These are phyloP conservation scores for Anaspis maculata DNA, from an alignment of 2,888 invertebrate species.

Conservation along the genomic window DNA sequence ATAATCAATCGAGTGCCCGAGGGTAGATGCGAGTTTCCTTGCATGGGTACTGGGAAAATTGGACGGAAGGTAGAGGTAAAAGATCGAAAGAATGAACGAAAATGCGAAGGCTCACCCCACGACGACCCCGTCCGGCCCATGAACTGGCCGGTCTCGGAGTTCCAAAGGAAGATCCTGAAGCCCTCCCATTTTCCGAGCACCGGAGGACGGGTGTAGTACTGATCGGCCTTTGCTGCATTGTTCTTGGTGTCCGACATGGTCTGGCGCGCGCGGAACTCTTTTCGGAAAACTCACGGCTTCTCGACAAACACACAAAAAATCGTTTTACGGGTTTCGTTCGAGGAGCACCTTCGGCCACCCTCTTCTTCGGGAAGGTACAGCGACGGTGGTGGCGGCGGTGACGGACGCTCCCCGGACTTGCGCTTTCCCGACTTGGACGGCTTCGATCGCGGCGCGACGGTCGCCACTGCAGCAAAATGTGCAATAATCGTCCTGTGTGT, in stretches of 20 bases:
- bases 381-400: conserved; percentile 30
- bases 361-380: too few species aligned
- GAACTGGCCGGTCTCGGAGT: conserved; percentile 85
- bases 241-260: conserved; percentile 63
- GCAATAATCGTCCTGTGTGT: too few species aligned
- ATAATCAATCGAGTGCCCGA: too few species aligned
- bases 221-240: conserved; percentile 69
- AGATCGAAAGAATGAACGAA: too few species aligned
- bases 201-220: conserved; percentile 73
- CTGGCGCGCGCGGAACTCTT: conserved; percentile 5
- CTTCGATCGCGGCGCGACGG: conserved; percentile 31
- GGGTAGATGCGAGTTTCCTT: too few species aligned
- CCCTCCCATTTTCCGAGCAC: conserved; percentile 79
- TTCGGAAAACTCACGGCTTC: too few species aligned
- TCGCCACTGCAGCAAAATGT: too few species aligned
- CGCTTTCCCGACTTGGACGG: conserved; percentile 22
- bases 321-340: too few species aligned
- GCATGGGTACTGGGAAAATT: too few species aligned
- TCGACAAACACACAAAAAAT: too few species aligned
- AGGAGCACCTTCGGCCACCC: too few species aligned
- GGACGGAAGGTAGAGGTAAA: too few species aligned
- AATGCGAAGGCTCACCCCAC: conserved; percentile 93
- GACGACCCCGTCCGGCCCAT: conserved; percentile 85
- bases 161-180: conserved; percentile 80
- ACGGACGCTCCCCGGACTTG: conserved; percentile 26